These are phyloP conservation scores for Aleiodes sp. DNA, from an alignment of 1,140 invertebrate genomes.

Conservation along the genomic window DNA sequence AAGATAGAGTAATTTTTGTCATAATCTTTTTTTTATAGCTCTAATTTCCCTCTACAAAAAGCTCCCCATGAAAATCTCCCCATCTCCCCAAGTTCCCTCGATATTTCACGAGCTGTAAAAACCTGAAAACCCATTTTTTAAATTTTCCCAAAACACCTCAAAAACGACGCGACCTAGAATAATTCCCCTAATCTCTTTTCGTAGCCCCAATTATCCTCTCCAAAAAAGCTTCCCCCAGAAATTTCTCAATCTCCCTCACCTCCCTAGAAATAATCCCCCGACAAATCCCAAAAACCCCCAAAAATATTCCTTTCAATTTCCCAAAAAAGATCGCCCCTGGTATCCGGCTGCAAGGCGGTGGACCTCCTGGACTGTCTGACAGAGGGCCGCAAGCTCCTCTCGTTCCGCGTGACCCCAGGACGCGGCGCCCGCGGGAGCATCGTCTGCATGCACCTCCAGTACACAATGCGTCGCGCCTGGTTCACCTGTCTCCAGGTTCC, in stretches of 20 bases:
- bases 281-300: too few species aligned
- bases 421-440: slow-evolving; percentile 30
- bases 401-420: slow-evolving; percentile 42
- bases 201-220: too few species aligned
- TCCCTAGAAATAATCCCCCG: too few species aligned
- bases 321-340: slow-evolving; percentile 46
- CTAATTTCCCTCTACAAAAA: too few species aligned
- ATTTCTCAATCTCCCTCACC: too few species aligned
- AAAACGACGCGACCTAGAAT: too few species aligned
- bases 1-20: not conserved
- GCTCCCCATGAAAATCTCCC: not conserved
- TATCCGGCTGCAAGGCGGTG: slow-evolving; percentile 60
- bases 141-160: too few species aligned
- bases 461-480: slow-evolving; percentile 58
- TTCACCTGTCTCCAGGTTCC: slow-evolving; percentile 56
- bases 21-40: not conserved
- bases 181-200: too few species aligned
- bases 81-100: not conserved
- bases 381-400: slow-evolving; percentile 52
- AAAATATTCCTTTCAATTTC: not conserved
- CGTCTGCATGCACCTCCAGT: slow-evolving; percentile 56
- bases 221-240: too few species aligned
- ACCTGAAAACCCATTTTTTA: too few species aligned
- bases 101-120: too few species aligned
- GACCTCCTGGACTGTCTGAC: slow-evolving; percentile 59